Percentiles rank a stretch among this genome's conserved stretches.
phyloP scores from a whole-genome alignment of 2,797 vertebrate species.

The Gallirallus australis region DNA sequence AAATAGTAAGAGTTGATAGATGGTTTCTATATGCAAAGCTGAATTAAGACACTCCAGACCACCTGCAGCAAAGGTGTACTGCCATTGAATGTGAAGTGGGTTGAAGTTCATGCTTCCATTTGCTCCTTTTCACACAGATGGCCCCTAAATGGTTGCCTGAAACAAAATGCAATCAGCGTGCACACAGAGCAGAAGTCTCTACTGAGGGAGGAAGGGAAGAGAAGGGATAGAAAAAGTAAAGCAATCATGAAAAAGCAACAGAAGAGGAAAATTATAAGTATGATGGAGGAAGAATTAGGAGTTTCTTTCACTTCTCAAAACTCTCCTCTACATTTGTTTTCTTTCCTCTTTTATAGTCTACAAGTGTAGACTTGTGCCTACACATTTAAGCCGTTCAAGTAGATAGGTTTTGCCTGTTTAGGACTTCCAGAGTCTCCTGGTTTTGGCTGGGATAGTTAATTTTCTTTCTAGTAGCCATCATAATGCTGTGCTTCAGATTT shows the following conservation, averaged over 20 bases:
- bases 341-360: not conserved
- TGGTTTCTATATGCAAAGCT: not conserved
- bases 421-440: not conserved
- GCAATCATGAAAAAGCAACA: not conserved
- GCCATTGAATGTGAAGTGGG: rapidly evolving
- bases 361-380: not conserved
- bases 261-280: not conserved
- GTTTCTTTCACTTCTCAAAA: not conserved
- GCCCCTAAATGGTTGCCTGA: not conserved
- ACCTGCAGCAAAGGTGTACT: not conserved
- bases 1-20: not conserved
- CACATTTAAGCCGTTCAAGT: not conserved
- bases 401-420: not conserved
- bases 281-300: not conserved
- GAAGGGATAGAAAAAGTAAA: not conserved
- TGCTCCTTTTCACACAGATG: not conserved
- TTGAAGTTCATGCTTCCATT: not conserved
- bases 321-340: not conserved
- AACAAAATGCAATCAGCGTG: not conserved
- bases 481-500: too few species aligned
- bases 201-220: not conserved
- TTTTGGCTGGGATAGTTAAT: too few species aligned
- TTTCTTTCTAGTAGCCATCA: too few species aligned
- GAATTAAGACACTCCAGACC: not conserved
- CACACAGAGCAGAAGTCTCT: not conserved